Percentiles rank a stretch among this genome's conserved stretches.
These are phyloP conservation scores for Molorchus minor DNA, from an alignment of 2,888 invertebrate genomes.

Conservation along the genomic window DNA sequence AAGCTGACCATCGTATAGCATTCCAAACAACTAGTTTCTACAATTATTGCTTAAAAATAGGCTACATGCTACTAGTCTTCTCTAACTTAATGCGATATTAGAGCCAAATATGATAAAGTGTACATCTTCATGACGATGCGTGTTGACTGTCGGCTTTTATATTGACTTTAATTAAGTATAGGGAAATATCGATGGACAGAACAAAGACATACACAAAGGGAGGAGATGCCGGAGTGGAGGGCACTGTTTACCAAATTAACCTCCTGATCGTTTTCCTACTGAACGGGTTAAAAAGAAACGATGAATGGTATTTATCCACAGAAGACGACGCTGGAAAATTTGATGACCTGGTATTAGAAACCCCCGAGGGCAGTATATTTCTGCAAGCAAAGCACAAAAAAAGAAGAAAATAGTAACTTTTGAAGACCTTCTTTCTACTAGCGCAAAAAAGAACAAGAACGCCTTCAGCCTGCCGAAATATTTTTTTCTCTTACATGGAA, in stretches of 20 bases:
- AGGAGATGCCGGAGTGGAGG: not conserved
- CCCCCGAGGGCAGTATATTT: not conserved
- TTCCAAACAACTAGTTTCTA: too few species aligned
- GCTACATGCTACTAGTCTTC: too few species aligned
- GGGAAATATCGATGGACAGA: too few species aligned
- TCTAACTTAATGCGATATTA: too few species aligned
- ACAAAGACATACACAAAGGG: conserved; percentile 4
- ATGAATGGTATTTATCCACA: not conserved
- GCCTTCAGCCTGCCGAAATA: conserved; percentile 7
- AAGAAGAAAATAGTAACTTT: not conserved
- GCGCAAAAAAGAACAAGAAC: not conserved
- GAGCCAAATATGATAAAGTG: too few species aligned
- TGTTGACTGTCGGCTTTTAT: too few species aligned
- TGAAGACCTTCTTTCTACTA: not conserved
- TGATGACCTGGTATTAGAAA: not conserved
- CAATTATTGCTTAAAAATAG: too few species aligned
- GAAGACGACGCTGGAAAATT: conserved; percentile 4
- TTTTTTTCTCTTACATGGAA: not conserved
- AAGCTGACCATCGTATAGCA: too few species aligned
- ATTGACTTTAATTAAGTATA: too few species aligned
- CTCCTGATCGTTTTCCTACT: not conserved
- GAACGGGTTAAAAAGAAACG: not conserved
- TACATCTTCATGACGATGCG: too few species aligned
- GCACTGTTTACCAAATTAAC: not conserved
- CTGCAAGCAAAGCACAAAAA: conserved; percentile 13